Percentiles rank a stretch among this genome's conserved stretches.
Evolutionary conservation across 2,113 vertebrate genomes (phyloP).

Genomic region (Vombatus ursinus): DNA sequence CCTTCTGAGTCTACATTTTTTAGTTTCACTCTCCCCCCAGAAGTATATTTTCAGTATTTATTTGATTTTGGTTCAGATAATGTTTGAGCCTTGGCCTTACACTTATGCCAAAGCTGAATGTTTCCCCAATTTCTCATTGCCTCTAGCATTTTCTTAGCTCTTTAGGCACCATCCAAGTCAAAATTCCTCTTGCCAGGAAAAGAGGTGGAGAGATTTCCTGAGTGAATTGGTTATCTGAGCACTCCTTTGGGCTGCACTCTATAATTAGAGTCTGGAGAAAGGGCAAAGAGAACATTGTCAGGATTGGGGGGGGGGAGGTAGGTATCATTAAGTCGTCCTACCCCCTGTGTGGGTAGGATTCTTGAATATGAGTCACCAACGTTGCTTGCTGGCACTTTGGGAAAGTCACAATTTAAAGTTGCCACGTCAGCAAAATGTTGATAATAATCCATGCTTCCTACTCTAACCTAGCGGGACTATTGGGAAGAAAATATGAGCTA

Average conservation of each 20-base stretch:
- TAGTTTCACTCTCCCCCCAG: neutral
- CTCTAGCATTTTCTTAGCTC: rapidly evolving
- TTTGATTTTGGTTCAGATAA: neutral
- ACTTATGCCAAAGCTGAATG: neutral
- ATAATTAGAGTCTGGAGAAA: slow-evolving; percentile 2
- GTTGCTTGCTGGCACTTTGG: neutral
- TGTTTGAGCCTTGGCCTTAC: neutral
- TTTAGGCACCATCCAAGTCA: neutral
- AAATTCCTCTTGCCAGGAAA: neutral
- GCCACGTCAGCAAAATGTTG: neutral
- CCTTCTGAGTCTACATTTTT: neutral
- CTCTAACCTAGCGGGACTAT: neutral
- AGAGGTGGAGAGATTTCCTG: neutral
- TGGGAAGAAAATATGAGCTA: neutral
- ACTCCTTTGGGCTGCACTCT: neutral
- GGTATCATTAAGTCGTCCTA: neutral
- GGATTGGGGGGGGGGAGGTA: neutral
- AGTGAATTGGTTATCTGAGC: neutral
- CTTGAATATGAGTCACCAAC: neutral
- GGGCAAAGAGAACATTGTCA: neutral
- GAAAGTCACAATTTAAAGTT: slow-evolving; percentile 10
- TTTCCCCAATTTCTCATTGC: neutral
- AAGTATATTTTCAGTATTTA: neutral
- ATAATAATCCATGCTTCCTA: neutral
- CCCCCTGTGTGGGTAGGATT: neutral